Percentiles rank a stretch among this genome's conserved stretches.
phyloP scores from a whole-genome alignment of 2,113 vertebrate species.

The Gulo gulo region DNA sequence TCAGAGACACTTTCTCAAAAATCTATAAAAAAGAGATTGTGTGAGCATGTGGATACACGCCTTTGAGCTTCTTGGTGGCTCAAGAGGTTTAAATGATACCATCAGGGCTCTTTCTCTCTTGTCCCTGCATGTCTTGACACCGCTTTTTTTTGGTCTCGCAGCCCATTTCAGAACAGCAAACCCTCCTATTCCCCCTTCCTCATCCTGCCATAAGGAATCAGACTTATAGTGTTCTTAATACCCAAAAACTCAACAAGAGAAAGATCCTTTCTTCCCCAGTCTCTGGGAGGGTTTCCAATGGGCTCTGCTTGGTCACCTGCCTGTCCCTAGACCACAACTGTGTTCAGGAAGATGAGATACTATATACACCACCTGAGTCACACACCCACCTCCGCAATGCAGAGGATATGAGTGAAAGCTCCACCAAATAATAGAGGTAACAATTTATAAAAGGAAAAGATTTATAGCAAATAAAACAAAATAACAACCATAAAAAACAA shows the following conservation, averaged over 20 bases:
- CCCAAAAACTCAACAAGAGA: background rate
- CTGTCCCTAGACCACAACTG: background rate
- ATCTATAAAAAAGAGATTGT: background rate
- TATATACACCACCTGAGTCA: background rate
- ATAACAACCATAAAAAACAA: background rate
- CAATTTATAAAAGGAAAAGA: background rate
- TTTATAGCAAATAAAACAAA: background rate
- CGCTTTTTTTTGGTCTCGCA: background rate
- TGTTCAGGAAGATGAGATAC: background rate
- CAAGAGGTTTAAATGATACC: background rate
- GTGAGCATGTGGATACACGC: background rate
- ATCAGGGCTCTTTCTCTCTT: background rate
- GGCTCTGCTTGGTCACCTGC: background rate
- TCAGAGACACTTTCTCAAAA: background rate
- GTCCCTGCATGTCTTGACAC: background rate
- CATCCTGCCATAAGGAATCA: background rate
- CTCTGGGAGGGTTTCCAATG: background rate
- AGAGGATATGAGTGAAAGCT: background rate
- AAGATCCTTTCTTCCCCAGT: background rate
- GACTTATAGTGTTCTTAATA: background rate
- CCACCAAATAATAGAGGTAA: background rate
- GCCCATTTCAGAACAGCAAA: background rate
- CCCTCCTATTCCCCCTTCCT: rapidly evolving
- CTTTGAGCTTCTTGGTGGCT: background rate
- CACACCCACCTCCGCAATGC: background rate